These are phyloP conservation scores for Candoia aspera DNA, from an alignment of 2,113 vertebrate genomes.

Conservation along the genomic window DNA sequence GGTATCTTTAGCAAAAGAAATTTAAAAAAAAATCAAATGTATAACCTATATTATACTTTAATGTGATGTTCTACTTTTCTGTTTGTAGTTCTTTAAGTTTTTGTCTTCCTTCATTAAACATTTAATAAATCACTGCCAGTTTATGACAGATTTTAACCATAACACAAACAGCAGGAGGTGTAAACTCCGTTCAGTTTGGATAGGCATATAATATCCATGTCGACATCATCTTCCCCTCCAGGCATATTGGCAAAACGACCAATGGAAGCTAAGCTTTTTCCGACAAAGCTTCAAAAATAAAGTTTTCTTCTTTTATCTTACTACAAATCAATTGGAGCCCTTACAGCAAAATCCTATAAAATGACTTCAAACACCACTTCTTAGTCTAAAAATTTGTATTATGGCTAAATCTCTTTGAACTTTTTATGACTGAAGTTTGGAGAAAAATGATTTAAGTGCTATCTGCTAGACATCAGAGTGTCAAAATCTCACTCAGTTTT, in stretches of 20 bases:
- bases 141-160: constrained; percentile 98
- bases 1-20: constrained; percentile 73
- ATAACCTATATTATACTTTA: constrained; percentile 79
- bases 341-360: constrained; percentile 99
- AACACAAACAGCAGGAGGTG: constrained; percentile 96
- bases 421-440: constrained; percentile 97
- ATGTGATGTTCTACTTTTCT: constrained; percentile 80
- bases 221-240: constrained; percentile 87
- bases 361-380: constrained; percentile 99
- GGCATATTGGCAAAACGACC: constrained; percentile 96
- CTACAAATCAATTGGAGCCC: constrained; percentile 99
- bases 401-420: constrained; percentile 99
- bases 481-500: constrained; percentile 96
- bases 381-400: constrained; percentile 99
- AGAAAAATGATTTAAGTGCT: constrained; percentile 99
- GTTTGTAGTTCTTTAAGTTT: constrained; percentile 91
- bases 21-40: constrained; percentile 71
- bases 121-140: constrained; percentile 99
- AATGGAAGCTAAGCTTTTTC: constrained; percentile 99
- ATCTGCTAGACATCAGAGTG: constrained; percentile 97
- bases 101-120: constrained; percentile 96
- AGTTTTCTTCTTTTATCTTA: constrained; percentile 99
- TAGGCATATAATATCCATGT: constrained; percentile 93
- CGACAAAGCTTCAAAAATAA: constrained; percentile 99
- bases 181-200: constrained; percentile 90